Evolutionary conservation across 2,797 vertebrate species (phyloP).

Genomic region (Pelobates cultripes): DNA sequence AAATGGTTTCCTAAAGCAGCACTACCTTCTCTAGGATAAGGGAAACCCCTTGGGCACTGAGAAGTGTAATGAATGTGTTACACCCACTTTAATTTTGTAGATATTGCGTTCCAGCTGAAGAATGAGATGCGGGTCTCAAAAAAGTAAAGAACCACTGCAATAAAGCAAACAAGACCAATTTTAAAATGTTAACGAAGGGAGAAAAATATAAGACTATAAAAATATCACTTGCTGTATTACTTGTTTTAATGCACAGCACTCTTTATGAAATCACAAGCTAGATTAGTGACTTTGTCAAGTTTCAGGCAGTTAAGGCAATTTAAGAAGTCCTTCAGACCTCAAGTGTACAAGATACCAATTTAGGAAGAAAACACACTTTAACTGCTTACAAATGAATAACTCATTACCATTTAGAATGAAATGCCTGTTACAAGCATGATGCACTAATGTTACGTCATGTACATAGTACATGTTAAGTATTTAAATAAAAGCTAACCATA

Average conservation of each 20-base stretch:
- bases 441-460: conserved; percentile 79
- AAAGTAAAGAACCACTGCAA: too few species aligned
- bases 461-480: conserved; percentile 78
- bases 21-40: too few species aligned
- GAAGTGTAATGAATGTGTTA: too few species aligned
- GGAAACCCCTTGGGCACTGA: too few species aligned
- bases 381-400: conserved; percentile 75
- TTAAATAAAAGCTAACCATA: conserved; percentile 80
- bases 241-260: not conserved
- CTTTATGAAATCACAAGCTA: conserved; percentile 54
- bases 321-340: conserved; percentile 73
- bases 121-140: too few species aligned
- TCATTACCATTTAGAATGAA: conserved; percentile 71
- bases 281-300: conserved; percentile 69
- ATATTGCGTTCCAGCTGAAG: too few species aligned
- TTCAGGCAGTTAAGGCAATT: conserved; percentile 80
- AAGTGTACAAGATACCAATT: conserved; percentile 68
- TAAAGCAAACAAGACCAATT: too few species aligned
- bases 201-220: not conserved
- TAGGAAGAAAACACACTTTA: conserved; percentile 73
- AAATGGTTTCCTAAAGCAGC: too few species aligned
- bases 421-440: conserved; percentile 88
- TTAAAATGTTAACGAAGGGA: not conserved
- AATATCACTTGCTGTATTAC: not conserved
- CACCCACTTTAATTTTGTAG: too few species aligned